Conservation (phyloP, 2,797 vertebrate species). For the Champsocephalus gunnari region DNA sequence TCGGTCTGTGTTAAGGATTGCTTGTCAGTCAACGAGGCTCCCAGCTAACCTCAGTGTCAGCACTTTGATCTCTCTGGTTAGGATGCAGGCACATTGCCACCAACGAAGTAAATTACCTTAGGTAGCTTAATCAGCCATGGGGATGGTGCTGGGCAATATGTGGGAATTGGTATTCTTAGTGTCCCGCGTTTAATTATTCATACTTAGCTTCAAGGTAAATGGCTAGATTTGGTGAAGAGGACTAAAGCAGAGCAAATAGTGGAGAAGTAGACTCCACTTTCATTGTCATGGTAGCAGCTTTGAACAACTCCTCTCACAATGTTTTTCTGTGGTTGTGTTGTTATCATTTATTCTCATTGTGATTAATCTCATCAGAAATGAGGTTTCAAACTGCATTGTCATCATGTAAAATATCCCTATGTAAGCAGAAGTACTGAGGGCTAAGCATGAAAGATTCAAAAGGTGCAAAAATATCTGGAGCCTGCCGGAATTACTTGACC, state of each 20-base stretch:
- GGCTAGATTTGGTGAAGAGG: constrained; percentile 46
- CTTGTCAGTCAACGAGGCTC: constrained; percentile 49
- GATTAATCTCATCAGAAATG: neutral
- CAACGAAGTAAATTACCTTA: constrained; percentile 73
- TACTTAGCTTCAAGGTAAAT: constrained; percentile 65
- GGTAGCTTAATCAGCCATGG: constrained; percentile 77
- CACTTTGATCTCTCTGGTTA: constrained; percentile 58
- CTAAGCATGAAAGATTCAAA: constrained; percentile 23
- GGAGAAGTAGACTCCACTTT: constrained; percentile 17
- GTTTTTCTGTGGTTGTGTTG: neutral
- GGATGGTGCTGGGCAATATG: constrained; percentile 66
- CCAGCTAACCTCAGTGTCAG: constrained; percentile 69
- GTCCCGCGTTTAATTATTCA: constrained; percentile 76
- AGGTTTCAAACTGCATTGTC: neutral
- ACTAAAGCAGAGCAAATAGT: constrained; percentile 43
- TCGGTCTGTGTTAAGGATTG: constrained; percentile 15
- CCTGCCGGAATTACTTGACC: constrained; percentile 8
- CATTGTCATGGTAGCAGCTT: constrained; percentile 18
- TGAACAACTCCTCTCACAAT: neutral
- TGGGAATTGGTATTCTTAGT: constrained; percentile 75
- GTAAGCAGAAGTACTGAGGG: constrained; percentile 18
- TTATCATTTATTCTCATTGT: neutral
- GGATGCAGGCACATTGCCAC: constrained; percentile 62
- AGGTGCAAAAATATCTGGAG: constrained; percentile 1
- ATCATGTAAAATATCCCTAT: neutral